A percentile compares a stretch with the other conserved stretches of the same genome.
phyloP scores from a whole-genome alignment of 1,140 invertebrate genomes.

The Tetraneura akinire region DNA sequence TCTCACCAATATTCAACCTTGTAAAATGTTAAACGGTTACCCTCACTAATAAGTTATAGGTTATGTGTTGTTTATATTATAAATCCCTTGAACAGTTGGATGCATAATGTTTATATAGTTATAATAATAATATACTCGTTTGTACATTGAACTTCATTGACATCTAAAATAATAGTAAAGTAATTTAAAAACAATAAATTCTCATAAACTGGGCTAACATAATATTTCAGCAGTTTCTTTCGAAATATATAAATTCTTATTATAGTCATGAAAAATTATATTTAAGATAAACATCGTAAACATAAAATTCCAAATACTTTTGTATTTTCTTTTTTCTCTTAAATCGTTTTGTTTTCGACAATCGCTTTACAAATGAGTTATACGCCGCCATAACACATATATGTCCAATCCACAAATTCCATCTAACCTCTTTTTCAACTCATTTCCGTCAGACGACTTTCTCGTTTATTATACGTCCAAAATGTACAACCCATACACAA shows the following conservation, averaged over 20 bases:
- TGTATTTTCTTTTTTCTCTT: conserved; percentile 15
- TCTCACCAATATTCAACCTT: no score
- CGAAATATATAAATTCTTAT: not conserved
- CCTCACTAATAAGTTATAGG: not conserved
- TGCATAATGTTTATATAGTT: no score
- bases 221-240: not conserved
- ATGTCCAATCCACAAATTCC: conserved; percentile 20
- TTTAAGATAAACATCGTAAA: not conserved
- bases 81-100: not conserved
- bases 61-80: not conserved
- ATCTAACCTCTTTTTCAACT: conserved; percentile 30
- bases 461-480: conserved; percentile 27
- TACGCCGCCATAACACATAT: conserved; percentile 1
- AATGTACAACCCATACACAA: conserved; percentile 19
- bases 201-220: not conserved
- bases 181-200: conserved; percentile 6
- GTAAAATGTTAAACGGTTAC: not conserved
- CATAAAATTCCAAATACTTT: conserved; percentile 14
- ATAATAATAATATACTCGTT: no score
- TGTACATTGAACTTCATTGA: no score
- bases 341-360: conserved; percentile 47
- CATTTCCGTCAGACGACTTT: conserved; percentile 47
- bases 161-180: not conserved
- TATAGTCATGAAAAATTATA: not conserved
- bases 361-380: conserved; percentile 41